These are phyloP conservation scores for Parus major DNA, from an alignment of 2,113 vertebrate species.

Conservation along the genomic window DNA sequence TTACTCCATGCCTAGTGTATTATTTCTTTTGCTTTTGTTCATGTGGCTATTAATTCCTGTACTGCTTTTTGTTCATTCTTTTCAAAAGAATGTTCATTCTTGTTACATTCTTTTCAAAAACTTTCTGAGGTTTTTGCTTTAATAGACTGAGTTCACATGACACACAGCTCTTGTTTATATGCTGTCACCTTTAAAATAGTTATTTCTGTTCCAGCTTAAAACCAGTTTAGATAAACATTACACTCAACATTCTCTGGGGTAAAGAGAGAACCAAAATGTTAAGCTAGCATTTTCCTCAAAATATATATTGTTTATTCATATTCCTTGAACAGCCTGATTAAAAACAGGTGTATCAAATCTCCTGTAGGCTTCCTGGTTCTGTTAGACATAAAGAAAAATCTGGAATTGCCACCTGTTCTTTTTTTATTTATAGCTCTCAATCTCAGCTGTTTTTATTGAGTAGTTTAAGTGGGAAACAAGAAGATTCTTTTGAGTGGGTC, in stretches of 20 bases:
- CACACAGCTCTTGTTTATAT: not conserved
- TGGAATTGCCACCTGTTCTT: not conserved
- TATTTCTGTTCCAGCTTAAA: not conserved
- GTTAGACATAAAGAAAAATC: not conserved
- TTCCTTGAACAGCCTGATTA: not conserved
- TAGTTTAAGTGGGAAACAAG: not conserved
- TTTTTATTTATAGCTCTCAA: not conserved
- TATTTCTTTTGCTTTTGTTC: not conserved
- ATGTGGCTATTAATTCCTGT: not conserved
- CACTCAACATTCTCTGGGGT: accelerated
- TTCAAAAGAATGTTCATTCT: too few relatives aligned
- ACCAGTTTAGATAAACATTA: not conserved
- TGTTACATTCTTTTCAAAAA: not conserved
- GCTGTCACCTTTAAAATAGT: not conserved
- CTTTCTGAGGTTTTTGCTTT: not conserved
- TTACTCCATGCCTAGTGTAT: not conserved
- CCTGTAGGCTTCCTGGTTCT: not conserved
- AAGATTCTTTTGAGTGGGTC: not conserved
- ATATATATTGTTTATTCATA: not conserved
- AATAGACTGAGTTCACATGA: not conserved
- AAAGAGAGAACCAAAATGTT: not conserved
- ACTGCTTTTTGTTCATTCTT: not conserved
- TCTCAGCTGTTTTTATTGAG: not conserved
- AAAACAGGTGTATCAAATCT: not conserved
- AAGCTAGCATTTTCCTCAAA: not conserved